Conservation (phyloP, 1,140 invertebrate genomes). For the Bombus confusus region DNA sequence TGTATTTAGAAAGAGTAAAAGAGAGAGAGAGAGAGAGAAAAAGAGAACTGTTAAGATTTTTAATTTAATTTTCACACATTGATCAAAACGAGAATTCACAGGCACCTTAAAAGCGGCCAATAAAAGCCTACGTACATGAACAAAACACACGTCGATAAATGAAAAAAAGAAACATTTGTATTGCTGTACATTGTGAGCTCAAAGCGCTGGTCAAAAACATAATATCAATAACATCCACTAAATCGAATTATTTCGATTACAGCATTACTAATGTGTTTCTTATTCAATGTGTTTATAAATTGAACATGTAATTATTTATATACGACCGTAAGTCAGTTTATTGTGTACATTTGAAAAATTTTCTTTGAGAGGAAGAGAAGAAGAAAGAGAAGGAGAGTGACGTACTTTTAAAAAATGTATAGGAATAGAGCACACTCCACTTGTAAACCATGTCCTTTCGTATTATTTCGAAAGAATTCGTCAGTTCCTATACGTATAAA, state of each 20-base stretch:
- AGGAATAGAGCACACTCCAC: conserved; percentile 66
- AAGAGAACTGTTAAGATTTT: background rate
- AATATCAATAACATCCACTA: conserved; percentile 22
- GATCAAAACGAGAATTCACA: conserved; percentile 53
- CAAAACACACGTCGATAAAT: conserved; percentile 54
- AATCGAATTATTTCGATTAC: conserved; percentile 24
- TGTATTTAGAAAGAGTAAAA: background rate
- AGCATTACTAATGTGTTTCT: conserved; percentile 63
- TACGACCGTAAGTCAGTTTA: conserved; percentile 54
- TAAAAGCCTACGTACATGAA: conserved; percentile 63
- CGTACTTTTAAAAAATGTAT: conserved; percentile 71
- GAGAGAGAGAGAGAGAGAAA: background rate
- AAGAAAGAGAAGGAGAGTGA: conserved; percentile 4
- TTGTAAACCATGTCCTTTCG: conserved; percentile 60
- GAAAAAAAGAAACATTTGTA: conserved; percentile 57
- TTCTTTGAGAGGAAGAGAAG: conserved; percentile 2
- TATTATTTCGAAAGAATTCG: conserved; percentile 59
- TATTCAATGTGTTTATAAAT: conserved; percentile 30
- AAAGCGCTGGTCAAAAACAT: conserved; percentile 48
- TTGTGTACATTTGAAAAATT: conserved; percentile 58
- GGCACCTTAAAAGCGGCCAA: conserved; percentile 58
- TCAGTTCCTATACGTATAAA: conserved; percentile 64
- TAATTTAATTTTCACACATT: background rate
- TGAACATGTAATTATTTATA: conserved; percentile 62
- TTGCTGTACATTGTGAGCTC: conserved; percentile 69